Percentiles rank a stretch among this genome's conserved stretches.
phyloP scores from a whole-genome alignment of 2,113 vertebrate species.

The Callorhinus ursinus region DNA sequence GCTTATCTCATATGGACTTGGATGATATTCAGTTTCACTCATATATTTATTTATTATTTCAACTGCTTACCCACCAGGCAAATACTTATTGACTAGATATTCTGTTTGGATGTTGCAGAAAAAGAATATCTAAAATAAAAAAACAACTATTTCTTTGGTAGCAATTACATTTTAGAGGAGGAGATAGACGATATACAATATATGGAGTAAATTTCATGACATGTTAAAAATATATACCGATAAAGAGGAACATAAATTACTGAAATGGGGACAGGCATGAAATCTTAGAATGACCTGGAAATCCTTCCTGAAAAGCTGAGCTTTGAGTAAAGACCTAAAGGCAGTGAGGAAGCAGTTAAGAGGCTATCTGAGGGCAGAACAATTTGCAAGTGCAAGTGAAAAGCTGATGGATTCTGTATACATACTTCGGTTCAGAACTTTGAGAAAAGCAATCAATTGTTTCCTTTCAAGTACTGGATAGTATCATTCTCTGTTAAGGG shows the following conservation, averaged over 20 bases:
- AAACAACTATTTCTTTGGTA: not conserved
- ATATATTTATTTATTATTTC: not conserved
- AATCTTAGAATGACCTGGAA: not conserved
- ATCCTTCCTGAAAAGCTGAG: not conserved
- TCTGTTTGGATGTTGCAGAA: not conserved
- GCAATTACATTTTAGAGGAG: not conserved
- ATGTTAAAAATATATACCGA: not conserved
- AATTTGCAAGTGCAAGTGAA: not conserved
- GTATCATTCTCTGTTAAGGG: not conserved
- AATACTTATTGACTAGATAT: not conserved
- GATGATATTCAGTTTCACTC: not conserved
- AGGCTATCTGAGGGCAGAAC: not conserved
- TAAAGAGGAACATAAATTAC: not conserved
- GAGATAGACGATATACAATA: not conserved
- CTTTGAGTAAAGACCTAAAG: not conserved
- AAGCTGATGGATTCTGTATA: not conserved
- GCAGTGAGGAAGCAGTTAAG: not conserved
- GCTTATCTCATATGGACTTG: not conserved
- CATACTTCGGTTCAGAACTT: not conserved
- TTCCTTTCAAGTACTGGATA: not conserved
- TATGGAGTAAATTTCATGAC: not conserved
- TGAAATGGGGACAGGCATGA: not conserved
- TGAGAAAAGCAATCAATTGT: not conserved
- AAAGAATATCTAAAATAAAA: not conserved
- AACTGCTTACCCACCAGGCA: not conserved